These are phyloP conservation scores for Acrocephalus arundinaceus DNA, from an alignment of 2,113 vertebrate genomes.

Conservation along the genomic window DNA sequence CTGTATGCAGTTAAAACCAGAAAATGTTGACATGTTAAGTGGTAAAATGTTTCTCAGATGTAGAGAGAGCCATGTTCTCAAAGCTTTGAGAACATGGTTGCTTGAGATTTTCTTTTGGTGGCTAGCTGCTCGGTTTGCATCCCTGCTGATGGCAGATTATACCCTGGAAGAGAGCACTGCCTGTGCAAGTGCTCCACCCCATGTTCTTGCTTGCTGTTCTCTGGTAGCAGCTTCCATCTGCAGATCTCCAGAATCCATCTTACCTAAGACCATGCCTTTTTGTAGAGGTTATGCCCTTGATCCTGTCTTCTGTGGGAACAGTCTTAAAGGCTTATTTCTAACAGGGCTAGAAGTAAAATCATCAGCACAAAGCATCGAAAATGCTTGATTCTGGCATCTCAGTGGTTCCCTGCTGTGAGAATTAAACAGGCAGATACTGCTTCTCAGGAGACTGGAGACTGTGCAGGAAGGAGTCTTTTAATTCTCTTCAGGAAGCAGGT, in stretches of 20 bases:
- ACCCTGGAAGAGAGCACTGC: not conserved
- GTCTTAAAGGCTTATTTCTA: not conserved
- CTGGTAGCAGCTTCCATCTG: not conserved
- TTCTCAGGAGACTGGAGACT: not conserved
- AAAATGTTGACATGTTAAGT: not conserved
- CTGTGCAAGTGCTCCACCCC: not conserved
- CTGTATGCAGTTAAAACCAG: not conserved
- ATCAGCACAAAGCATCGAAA: not conserved
- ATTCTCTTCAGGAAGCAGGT: not conserved
- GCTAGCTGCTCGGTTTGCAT: not conserved
- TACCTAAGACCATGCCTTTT: not conserved
- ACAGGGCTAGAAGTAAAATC: not conserved
- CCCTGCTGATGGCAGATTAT: not conserved
- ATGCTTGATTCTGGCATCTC: not conserved
- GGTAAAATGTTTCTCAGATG: not conserved
- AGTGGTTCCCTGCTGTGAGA: not conserved
- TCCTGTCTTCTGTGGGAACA: not conserved
- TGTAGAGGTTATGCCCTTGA: not conserved
- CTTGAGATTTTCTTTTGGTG: not conserved
- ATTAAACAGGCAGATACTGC: not conserved
- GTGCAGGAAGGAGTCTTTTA: not conserved
- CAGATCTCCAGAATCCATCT: not conserved
- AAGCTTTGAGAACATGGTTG: not conserved
- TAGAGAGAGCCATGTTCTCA: rapidly evolving
- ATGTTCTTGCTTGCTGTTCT: not conserved